phyloP scores from a whole-genome alignment of 2,888 invertebrate species.

The Hyppa rectilinea region DNA sequence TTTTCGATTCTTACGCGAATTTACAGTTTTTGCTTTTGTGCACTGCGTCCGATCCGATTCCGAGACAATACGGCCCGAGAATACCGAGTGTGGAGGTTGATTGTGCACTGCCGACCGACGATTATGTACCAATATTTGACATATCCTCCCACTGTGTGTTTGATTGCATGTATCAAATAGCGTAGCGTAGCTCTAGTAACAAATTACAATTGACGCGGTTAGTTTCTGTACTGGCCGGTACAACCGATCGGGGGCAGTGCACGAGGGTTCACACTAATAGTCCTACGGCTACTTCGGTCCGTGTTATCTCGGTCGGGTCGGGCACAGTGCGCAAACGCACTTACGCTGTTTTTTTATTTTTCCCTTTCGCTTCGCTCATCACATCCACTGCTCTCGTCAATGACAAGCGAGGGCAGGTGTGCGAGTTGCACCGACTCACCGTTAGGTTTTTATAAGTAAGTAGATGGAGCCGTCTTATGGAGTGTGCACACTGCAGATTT shows the following conservation, averaged over 20 bases:
- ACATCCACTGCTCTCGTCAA: constrained; percentile 63
- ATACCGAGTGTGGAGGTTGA: constrained; percentile 11
- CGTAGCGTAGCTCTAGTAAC: constrained; percentile 7
- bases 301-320: constrained; percentile 50
- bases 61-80: constrained; percentile 53
- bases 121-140: constrained; percentile 2
- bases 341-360: constrained; percentile 61
- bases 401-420: constrained; percentile 64
- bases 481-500: constrained; percentile 61
- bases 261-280: constrained; percentile 8
- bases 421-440: constrained; percentile 63
- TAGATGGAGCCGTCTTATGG: constrained; percentile 60
- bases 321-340: constrained; percentile 53
- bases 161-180: constrained; percentile 36
- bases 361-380: constrained; percentile 63
- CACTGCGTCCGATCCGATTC: constrained; percentile 56
- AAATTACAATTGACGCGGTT: neutral
- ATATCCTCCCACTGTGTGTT: constrained; percentile 18
- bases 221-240: constrained; percentile 2
- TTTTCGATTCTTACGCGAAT: constrained; percentile 46
- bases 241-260: constrained; percentile 17
- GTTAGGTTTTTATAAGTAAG: constrained; percentile 63
- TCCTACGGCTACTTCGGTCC: constrained; percentile 32
- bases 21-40: constrained; percentile 56
- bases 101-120: constrained; percentile 23